Evolutionary conservation across 2,797 vertebrate genomes (phyloP).

Genomic region (Knipowitschia caucasica): DNA sequence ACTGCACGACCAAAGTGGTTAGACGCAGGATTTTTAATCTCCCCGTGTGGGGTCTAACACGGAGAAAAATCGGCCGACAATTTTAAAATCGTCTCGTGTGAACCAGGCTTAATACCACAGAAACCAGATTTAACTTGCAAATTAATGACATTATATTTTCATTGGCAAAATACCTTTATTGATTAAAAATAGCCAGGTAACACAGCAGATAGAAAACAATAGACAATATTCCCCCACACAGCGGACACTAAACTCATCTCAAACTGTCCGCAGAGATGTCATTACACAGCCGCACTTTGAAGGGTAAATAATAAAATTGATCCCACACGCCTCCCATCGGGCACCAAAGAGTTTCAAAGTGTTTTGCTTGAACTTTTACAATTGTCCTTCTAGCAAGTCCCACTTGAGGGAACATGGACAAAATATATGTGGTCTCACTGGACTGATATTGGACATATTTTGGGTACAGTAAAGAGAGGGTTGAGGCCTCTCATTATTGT

Average conservation of each 20-base stretch:
- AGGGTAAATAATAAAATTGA: conserved; percentile 8
- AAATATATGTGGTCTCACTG: conserved; percentile 12
- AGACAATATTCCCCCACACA: background rate
- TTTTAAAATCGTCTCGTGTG: no score
- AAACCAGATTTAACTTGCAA: background rate
- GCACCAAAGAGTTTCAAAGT: conserved; percentile 7
- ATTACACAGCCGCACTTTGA: background rate
- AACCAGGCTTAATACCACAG: background rate
- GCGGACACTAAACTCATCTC: conserved; percentile 1
- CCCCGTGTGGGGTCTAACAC: no score
- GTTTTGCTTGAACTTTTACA: conserved; percentile 5
- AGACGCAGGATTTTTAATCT: no score
- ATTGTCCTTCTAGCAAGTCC: conserved; percentile 16
- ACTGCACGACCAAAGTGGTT: no score
- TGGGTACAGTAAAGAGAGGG: conserved; percentile 26
- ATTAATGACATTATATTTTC: background rate
- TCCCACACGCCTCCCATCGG: background rate
- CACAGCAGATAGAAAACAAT: background rate
- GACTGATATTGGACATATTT: conserved; percentile 14
- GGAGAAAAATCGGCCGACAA: no score
- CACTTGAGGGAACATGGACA: conserved; percentile 6
- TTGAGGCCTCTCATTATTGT: no score
- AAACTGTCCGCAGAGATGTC: conserved; percentile 5
- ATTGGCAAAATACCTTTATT: background rate
- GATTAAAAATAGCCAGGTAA: conserved; percentile 1